Base-by-base conservation (phyloP, 2,888 invertebrate species). In the Phasia obesa region DNA sequence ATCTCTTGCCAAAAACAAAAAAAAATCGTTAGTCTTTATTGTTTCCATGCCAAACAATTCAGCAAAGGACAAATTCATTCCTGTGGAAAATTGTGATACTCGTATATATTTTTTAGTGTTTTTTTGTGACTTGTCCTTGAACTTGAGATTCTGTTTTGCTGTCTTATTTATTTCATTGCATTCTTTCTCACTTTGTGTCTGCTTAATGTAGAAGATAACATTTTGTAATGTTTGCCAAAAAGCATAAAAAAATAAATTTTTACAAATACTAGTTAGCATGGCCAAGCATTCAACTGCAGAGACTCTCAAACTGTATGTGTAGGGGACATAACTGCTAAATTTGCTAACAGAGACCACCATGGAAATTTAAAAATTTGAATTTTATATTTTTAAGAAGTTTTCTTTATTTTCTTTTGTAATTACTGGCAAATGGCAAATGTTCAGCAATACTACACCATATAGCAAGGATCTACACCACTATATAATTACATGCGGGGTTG, bases 91-190 rank as follows among this genome's bases (percentile, higher is more conserved):
- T 47, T 55, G 0, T 6, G 21, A 19, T 35, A n/a, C 25, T n/a
- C n/a, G 44, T 6, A 11, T 25, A 64, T 38, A 23, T 23, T 59
- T 57, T 67, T 17, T 47, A 17, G n/a, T 47, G 13, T 47, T 47
- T 17, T 47, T 47, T 17, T 4, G 15, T 21, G 25, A 59, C 59
- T 59, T 67, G 75, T 51, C 67, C 75, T 76, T 75, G 75, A 75
- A 67, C 65, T 67, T 75, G 57, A 25, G 9, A 59, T 23, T 67
- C 31, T 64, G n/a, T 53, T 53, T 21, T 27, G n/a, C 53, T 31
- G n/a, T 74, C 64, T 44, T 64, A 55, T 38, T 62, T 59, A 42
- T 11, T 42, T 59, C 49, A 62, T 49, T 59, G 15, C 23, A 44
- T 62, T 55, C 44, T n/a, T 47, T 38, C 15, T 49, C 35, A 62